A percentile compares a stretch with the other conserved stretches of the same genome.
Evolutionary conservation across 2,888 invertebrate species (phyloP).

Genomic region (Oxycera nigricornis): DNA sequence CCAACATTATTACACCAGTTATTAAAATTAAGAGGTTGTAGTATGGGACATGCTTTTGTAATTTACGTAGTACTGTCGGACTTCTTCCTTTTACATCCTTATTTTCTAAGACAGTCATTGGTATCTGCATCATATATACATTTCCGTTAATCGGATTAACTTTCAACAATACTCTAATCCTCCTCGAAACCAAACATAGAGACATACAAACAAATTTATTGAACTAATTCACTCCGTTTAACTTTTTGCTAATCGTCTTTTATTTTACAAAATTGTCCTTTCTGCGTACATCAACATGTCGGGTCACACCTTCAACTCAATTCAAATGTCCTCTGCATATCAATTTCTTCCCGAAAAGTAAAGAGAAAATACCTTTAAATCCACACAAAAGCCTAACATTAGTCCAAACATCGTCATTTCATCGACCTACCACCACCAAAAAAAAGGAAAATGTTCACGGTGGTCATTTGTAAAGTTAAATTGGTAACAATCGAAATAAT

Average conservation of each 20-base stretch:
- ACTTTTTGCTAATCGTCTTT: constrained; percentile 6
- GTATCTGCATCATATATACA: too few species aligned
- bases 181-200: not conserved
- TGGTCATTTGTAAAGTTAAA: constrained; percentile 34
- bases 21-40: too few species aligned
- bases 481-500: constrained; percentile 29
- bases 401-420: not conserved
- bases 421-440: not conserved
- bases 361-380: not conserved
- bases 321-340: too few species aligned
- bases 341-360: too few species aligned
- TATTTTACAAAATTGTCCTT: not conserved
- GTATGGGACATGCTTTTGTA: too few species aligned
- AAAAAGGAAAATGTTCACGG: not conserved
- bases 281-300: not conserved
- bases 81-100: too few species aligned
- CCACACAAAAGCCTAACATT: not conserved
- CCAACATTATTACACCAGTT: too few species aligned
- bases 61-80: too few species aligned
- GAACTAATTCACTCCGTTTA: constrained; percentile 1
- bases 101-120: too few species aligned
- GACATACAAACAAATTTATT: not conserved
- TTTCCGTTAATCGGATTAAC: not conserved
- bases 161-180: not conserved
- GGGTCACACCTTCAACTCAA: not conserved